These are phyloP conservation scores for Eueides isabella DNA, from an alignment of 1,140 invertebrate species.

Conservation along the genomic window DNA sequence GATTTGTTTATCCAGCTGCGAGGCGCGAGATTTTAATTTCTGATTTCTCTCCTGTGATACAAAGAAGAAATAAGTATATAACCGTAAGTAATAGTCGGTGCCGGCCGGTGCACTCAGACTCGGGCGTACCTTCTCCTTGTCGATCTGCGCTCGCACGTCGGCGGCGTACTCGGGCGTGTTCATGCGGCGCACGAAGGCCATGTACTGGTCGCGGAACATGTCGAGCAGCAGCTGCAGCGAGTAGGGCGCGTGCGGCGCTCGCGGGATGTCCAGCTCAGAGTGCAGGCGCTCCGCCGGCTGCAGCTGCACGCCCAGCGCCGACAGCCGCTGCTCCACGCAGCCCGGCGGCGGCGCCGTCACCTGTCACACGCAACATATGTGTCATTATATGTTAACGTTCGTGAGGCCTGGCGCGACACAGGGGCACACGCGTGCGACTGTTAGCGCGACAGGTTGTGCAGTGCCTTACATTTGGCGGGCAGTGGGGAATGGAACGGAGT, in stretches of 20 bases:
- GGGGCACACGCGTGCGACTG: no score
- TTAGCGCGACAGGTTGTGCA: no score
- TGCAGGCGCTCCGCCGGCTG: constrained; percentile 86
- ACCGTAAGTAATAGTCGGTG: not conserved
- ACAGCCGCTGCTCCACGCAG: constrained; percentile 94
- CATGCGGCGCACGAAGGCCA: constrained; percentile 91
- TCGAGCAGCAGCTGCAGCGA: constrained; percentile 93
- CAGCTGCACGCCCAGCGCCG: constrained; percentile 85
- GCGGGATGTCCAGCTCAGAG: constrained; percentile 91
- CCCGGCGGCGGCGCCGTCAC: constrained; percentile 89
- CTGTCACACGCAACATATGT: constrained; percentile 48
- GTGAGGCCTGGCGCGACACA: no score
- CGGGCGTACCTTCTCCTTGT: constrained; percentile 89
- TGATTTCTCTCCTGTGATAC: constrained; percentile 88
- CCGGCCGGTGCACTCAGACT: not conserved
- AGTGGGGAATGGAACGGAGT: no score
- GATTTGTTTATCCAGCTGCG: constrained; percentile 95
- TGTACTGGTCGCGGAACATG: constrained; percentile 91
- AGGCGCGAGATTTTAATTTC: constrained; percentile 89
- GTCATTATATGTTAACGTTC: no score
- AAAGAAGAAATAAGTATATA: not conserved
- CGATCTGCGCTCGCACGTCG: constrained; percentile 90
- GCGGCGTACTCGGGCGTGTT: constrained; percentile 88
- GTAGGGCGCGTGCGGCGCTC: constrained; percentile 90
- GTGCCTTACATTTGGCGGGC: no score